Evolutionary conservation across 2,113 vertebrate species (phyloP).

Genomic region (Cinclus cinclus): DNA sequence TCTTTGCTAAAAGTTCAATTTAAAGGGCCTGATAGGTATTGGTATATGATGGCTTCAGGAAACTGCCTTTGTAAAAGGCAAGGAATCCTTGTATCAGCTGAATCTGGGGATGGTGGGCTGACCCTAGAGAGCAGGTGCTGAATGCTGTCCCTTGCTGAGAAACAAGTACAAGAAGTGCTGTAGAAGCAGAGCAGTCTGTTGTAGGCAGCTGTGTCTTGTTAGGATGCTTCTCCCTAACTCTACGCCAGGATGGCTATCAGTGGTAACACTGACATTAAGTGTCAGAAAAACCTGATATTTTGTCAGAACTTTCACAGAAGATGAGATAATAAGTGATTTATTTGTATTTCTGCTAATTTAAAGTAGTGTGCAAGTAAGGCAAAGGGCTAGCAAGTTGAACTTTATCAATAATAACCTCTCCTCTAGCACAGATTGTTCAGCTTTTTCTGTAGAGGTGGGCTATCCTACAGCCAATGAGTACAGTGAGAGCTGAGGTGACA

Average conservation of each 20-base stretch:
- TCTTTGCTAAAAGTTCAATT: not conserved
- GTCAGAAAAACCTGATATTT: not conserved
- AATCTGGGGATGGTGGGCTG: not conserved
- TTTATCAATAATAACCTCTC: not conserved
- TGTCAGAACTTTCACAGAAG: not conserved
- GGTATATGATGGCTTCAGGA: not conserved
- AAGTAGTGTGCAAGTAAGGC: not conserved
- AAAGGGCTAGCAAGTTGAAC: not conserved
- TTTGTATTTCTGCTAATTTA: not conserved
- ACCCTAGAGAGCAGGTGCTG: not conserved
- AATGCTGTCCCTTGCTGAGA: not conserved
- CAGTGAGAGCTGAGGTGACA: not conserved
- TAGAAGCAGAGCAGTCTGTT: not conserved
- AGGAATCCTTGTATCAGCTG: not conserved
- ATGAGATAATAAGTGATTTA: not conserved
- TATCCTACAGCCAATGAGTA: not conserved
- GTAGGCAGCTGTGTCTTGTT: not conserved
- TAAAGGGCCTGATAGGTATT: not conserved
- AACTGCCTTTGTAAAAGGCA: not conserved
- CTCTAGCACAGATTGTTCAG: not conserved
- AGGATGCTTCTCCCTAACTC: not conserved
- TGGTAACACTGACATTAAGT: not conserved
- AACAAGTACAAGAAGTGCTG: not conserved
- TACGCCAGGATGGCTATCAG: not conserved
- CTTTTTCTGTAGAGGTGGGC: not conserved